Evolutionary conservation across 2,113 vertebrate species (phyloP).

Genomic region (Leptodactylus fuscus): DNA sequence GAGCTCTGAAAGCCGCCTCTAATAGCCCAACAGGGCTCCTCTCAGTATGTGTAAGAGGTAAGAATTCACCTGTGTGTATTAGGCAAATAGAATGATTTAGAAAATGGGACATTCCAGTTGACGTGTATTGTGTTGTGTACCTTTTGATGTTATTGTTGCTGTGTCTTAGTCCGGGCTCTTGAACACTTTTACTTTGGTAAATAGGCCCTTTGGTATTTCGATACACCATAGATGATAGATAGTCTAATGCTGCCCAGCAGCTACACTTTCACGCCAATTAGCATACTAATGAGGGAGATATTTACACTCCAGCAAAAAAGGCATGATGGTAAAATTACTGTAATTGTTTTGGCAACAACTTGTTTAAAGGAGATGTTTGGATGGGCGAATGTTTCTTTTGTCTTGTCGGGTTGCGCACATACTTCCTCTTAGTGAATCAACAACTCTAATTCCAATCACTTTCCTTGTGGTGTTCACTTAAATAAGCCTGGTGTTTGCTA

Average conservation of each 20-base stretch:
- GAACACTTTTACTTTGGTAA: slow-evolving; percentile 48
- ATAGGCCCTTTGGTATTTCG: slow-evolving; percentile 48
- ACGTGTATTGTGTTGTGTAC: slow-evolving; percentile 26
- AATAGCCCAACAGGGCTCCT: neutral
- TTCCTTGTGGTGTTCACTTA: neutral
- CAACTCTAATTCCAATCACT: neutral
- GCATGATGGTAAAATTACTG: slow-evolving; percentile 85
- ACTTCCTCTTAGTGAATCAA: slow-evolving; percentile 12
- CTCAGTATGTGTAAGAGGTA: neutral
- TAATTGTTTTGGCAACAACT: slow-evolving; percentile 83
- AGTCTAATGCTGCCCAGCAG: slow-evolving; percentile 71
- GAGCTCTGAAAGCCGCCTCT: too few relatives aligned
- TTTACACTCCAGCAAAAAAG: slow-evolving; percentile 76
- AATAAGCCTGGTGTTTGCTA: neutral
- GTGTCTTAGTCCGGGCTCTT: slow-evolving; percentile 14
- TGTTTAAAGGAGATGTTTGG: slow-evolving; percentile 75
- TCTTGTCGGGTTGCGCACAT: slow-evolving; percentile 68
- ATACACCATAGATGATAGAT: slow-evolving; percentile 45
- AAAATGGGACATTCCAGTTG: slow-evolving; percentile 17
- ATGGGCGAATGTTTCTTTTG: slow-evolving; percentile 80
- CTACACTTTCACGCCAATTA: slow-evolving; percentile 76
- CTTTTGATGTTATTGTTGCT: slow-evolving; percentile 35
- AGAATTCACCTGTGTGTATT: neutral
- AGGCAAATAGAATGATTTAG: neutral
- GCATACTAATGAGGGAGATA: slow-evolving; percentile 82